Evolutionary conservation across 2,888 invertebrate species (phyloP).

Genomic region (Palloptera scutellata): DNA sequence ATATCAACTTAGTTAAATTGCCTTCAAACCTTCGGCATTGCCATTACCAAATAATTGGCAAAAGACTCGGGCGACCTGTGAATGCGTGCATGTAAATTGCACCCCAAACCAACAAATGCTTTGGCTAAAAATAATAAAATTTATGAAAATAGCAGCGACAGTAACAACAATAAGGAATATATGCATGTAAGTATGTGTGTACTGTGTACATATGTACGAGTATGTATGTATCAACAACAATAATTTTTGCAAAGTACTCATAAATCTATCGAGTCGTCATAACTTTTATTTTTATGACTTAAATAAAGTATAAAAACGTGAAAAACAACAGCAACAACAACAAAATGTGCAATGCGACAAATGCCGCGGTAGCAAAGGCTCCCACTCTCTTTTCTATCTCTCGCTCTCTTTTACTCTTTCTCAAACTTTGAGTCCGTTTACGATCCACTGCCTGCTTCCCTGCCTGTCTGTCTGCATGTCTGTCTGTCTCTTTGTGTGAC

Average conservation of each 20-base stretch:
- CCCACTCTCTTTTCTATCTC: background rate
- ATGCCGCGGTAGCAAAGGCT: constrained; percentile 7
- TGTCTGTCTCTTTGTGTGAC: constrained; percentile 44
- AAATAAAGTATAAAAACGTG: constrained; percentile 27
- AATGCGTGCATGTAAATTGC: too few relatives aligned
- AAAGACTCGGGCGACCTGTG: too few relatives aligned
- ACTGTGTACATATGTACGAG: background rate
- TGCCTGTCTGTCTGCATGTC: constrained; percentile 39
- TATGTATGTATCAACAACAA: constrained; percentile 32
- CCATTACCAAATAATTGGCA: too few relatives aligned
- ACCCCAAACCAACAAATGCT: too few relatives aligned
- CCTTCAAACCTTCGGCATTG: too few relatives aligned
- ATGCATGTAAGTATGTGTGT: background rate
- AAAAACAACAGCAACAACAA: too few relatives aligned
- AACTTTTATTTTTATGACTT: constrained; percentile 61
- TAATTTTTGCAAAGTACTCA: constrained; percentile 59
- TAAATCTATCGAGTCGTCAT: constrained; percentile 59
- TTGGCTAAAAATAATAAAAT: too few relatives aligned
- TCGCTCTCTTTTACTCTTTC: background rate
- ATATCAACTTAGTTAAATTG: too few relatives aligned
- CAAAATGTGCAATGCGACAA: constrained; percentile 20
- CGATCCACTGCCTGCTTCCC: constrained; percentile 29
- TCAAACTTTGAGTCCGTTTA: constrained; percentile 12
- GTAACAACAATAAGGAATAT: background rate
- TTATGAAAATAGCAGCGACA: background rate